Evolutionary conservation across 1,140 invertebrate genomes (phyloP).

Genomic region (Tribolium madens): DNA sequence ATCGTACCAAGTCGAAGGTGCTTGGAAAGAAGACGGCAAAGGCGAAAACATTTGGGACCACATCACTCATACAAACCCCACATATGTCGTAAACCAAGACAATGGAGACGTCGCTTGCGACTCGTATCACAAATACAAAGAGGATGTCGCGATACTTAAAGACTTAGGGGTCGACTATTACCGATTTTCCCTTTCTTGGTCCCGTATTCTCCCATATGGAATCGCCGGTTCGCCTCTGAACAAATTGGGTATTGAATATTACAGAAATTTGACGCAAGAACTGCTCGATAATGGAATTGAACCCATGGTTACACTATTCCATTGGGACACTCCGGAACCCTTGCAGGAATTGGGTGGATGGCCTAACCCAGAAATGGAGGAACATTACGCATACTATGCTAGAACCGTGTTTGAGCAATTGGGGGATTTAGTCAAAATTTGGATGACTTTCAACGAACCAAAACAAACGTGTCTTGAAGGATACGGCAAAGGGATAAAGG

Average conservation of each 20-base stretch:
- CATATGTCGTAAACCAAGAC: background rate
- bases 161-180: slow-evolving; percentile 67
- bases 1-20: slow-evolving; percentile 65
- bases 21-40: slow-evolving; percentile 64
- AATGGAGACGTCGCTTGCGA: slow-evolving; percentile 71
- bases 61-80: background rate
- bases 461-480: slow-evolving; percentile 59
- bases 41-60: slow-evolving; percentile 56
- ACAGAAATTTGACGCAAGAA: slow-evolving; percentile 69
- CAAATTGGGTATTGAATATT: slow-evolving; percentile 66
- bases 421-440: slow-evolving; percentile 65
- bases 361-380: slow-evolving; percentile 62
- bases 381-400: slow-evolving; percentile 64
- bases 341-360: slow-evolving; percentile 69
- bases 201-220: slow-evolving; percentile 62
- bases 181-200: slow-evolving; percentile 75
- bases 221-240: slow-evolving; percentile 36
- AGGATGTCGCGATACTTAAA: slow-evolving; percentile 69
- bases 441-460: slow-evolving; percentile 70
- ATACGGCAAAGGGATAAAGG: slow-evolving; percentile 46
- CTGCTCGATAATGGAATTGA: slow-evolving; percentile 66
- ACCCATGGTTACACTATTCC: slow-evolving; percentile 69
- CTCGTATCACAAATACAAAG: slow-evolving; percentile 71
- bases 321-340: slow-evolving; percentile 64
- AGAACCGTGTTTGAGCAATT: slow-evolving; percentile 54